A percentile compares a stretch with the other conserved stretches of the same genome.
These are phyloP conservation scores for Dermatemys mawii DNA, from an alignment of 2,113 vertebrate species.

Conservation along the genomic window DNA sequence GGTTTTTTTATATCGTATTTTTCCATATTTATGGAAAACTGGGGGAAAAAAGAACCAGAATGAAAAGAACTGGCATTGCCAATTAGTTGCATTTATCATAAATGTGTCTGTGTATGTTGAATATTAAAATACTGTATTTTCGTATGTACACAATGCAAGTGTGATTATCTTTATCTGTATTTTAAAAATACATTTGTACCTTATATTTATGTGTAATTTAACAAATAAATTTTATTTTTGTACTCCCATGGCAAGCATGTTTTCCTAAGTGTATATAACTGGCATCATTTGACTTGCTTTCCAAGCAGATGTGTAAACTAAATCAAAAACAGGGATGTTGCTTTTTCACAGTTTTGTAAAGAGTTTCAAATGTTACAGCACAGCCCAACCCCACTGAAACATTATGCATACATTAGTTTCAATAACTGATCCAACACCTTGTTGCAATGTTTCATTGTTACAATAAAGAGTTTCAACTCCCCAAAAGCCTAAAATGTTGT, in stretches of 20 bases:
- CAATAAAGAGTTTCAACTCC: slow-evolving; percentile 69
- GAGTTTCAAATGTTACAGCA: slow-evolving; percentile 37
- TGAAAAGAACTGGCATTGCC: slow-evolving; percentile 85
- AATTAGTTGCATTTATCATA: slow-evolving; percentile 95
- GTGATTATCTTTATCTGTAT: slow-evolving; percentile 99
- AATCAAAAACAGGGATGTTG: not conserved
- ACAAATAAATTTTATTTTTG: slow-evolving; percentile 99
- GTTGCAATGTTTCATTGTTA: slow-evolving; percentile 67
- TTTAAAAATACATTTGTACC: slow-evolving; percentile 99
- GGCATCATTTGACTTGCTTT: slow-evolving; percentile 21
- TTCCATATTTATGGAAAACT: slow-evolving; percentile 78
- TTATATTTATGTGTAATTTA: slow-evolving; percentile 99
- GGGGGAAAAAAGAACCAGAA: slow-evolving; percentile 53
- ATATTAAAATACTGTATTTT: slow-evolving; percentile 97
- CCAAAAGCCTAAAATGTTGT: slow-evolving; percentile 25
- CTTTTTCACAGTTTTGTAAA: slow-evolving; percentile 48
- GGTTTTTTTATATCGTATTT: slow-evolving; percentile 39
- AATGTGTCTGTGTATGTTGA: slow-evolving; percentile 99
- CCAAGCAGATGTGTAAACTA: slow-evolving; percentile 24
- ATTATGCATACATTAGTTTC: slow-evolving; percentile 64
- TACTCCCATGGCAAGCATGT: slow-evolving; percentile 90
- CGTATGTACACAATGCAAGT: slow-evolving; percentile 97
- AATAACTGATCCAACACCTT: slow-evolving; percentile 59
- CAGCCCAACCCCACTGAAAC: slow-evolving; percentile 47
- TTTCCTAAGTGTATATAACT: slow-evolving; percentile 77